phyloP scores from a whole-genome alignment of 2,888 invertebrate genomes.

The Torymus auratus region DNA sequence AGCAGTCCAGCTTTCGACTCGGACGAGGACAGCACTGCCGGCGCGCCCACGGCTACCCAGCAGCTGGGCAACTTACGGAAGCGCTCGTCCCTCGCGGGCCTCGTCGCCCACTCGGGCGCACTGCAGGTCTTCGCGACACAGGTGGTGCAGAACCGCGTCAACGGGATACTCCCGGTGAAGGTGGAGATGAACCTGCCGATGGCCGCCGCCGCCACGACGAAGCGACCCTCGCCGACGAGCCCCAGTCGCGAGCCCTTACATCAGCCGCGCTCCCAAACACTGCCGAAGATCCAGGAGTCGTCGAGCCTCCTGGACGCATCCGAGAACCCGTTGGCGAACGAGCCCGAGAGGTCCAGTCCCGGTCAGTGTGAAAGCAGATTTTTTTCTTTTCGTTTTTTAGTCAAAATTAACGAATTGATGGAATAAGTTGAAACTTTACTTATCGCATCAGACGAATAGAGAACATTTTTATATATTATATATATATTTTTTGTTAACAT shows the following conservation, averaged over 20 bases:
- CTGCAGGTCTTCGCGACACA: conserved; percentile 72
- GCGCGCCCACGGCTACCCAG: conserved; percentile 52
- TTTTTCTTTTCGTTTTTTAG: neutral
- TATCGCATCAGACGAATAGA: no score
- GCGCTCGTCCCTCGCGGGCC: conserved; percentile 83
- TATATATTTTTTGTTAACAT: no score
- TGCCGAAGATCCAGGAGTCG: conserved; percentile 82
- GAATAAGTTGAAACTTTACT: no score
- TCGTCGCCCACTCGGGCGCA: conserved; percentile 84
- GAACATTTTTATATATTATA: no score
- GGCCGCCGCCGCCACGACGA: conserved; percentile 57
- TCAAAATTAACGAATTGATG: no score
- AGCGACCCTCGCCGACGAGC: conserved; percentile 72
- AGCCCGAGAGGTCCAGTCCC: conserved; percentile 68
- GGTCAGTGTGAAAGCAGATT: conserved; percentile 24
- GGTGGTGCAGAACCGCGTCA: conserved; percentile 60
- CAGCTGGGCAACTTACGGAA: conserved; percentile 78
- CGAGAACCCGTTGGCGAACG: conserved; percentile 78
- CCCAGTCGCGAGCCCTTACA: conserved; percentile 66
- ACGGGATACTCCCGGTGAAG: conserved; percentile 68
- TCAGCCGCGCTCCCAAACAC: conserved; percentile 74
- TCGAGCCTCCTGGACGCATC: conserved; percentile 77
- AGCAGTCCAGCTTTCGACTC: conserved; percentile 97
- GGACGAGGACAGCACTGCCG: conserved; percentile 89
- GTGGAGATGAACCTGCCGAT: conserved; percentile 63